Evolutionary conservation across 1,140 invertebrate species (phyloP).

Genomic region (Drosophila burlai): DNA sequence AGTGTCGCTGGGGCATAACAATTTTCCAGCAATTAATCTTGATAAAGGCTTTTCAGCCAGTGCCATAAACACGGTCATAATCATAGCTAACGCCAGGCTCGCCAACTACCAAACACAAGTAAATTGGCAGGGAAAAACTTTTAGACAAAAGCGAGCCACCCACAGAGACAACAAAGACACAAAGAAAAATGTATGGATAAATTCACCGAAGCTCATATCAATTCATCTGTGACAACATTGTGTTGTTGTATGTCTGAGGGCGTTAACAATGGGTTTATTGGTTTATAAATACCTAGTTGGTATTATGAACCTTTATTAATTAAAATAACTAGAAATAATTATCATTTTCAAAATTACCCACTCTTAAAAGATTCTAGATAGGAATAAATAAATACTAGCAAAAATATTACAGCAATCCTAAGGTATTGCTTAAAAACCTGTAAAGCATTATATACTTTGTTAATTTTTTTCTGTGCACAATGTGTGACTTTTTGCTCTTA

Average conservation of each 20-base stretch:
- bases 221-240: neutral
- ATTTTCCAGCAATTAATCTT: conserved; percentile 81
- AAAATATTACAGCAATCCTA: too few species aligned
- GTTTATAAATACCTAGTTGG: neutral
- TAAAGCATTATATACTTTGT: neutral
- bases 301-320: neutral
- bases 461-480: conserved; percentile 3
- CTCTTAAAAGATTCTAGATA: neutral
- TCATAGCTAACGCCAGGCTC: conserved; percentile 73
- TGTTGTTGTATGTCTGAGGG: neutral
- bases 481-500: conserved; percentile 4
- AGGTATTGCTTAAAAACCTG: too few species aligned
- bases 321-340: neutral
- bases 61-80: conserved; percentile 81
- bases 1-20: conserved; percentile 64
- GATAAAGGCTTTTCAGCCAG: conserved; percentile 74
- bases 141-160: conserved; percentile 48
- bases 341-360: neutral
- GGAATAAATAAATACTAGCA: neutral
- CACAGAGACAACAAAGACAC: conserved; percentile 21
- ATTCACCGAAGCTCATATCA: neutral
- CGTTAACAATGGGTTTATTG: neutral
- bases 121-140: conserved; percentile 70
- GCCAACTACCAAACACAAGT: conserved; percentile 63
- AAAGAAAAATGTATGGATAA: conserved; percentile 5